These are phyloP conservation scores for Heterotilapia buettikoferi DNA, from an alignment of 2,113 vertebrate species.

Conservation along the genomic window DNA sequence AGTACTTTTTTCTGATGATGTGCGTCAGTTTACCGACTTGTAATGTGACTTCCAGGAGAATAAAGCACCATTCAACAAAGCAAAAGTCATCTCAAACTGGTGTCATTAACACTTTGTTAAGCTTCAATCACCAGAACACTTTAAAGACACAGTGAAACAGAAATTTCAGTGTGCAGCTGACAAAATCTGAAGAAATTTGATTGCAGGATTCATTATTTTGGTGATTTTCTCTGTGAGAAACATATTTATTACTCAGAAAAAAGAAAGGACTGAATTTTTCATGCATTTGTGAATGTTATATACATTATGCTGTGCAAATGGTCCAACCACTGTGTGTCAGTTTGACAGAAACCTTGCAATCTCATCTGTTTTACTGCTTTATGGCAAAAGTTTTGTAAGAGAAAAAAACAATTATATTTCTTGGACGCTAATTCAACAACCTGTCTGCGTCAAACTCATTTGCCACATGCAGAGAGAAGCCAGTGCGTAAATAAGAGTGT, in stretches of 20 bases:
- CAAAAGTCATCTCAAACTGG: not conserved
- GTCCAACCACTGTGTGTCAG: not conserved
- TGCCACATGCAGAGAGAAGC: rapidly evolving
- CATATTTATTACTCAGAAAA: not conserved
- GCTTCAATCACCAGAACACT: not conserved
- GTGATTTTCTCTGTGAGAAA: not conserved
- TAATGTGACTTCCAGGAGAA: not conserved
- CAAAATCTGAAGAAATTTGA: not conserved
- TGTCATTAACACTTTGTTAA: not conserved
- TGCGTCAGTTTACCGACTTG: rapidly evolving
- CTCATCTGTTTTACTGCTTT: not conserved
- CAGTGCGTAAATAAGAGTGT: rapidly evolving
- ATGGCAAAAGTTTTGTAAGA: rapidly evolving
- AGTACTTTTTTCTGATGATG: not conserved
- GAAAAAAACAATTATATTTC: not conserved
- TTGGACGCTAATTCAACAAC: not conserved
- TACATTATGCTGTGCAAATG: rapidly evolving
- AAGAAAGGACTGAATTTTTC: not conserved
- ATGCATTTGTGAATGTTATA: not conserved
- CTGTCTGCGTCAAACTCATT: not conserved
- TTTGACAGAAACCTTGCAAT: not conserved
- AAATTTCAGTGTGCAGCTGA: not conserved
- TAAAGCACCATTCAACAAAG: not conserved
- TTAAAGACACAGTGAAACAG: not conserved
- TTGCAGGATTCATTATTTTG: not conserved